Percentiles rank a stretch among this genome's conserved stretches.
Conservation (phyloP, 2,113 vertebrate genomes). For the Aviceda subcristata region DNA sequence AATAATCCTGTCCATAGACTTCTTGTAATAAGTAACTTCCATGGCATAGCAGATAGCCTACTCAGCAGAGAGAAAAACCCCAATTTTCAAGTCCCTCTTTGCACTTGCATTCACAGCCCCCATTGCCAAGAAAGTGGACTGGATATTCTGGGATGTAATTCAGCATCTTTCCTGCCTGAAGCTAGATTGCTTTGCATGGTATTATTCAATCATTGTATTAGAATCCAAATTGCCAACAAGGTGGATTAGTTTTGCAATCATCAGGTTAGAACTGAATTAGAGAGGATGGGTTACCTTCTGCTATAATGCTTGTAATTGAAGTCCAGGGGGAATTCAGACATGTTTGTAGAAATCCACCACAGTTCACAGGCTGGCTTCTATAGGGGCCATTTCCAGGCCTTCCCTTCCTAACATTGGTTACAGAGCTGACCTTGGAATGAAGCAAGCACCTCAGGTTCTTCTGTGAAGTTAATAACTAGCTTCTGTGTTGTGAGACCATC, state of each 20-base stretch:
- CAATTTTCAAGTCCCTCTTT: neutral
- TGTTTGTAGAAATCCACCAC: slow-evolving; percentile 7
- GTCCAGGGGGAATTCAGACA: neutral
- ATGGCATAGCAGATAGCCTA: neutral
- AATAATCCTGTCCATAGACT: neutral
- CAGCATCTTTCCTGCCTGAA: slow-evolving; percentile 14
- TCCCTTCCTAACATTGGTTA: fast-evolving
- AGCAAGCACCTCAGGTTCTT: slow-evolving; percentile 8
- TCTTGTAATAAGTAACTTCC: neutral
- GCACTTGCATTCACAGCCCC: neutral
- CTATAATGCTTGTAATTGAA: neutral
- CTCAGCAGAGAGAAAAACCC: neutral
- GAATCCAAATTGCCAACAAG: slow-evolving; percentile 23
- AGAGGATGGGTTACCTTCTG: neutral
- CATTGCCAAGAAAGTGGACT: neutral
- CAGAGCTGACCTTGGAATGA: neutral
- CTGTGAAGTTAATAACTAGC: neutral
- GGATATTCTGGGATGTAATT: neutral
- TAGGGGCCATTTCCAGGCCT: neutral
- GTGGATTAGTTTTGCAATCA: slow-evolving; percentile 10
- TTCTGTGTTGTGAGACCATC: neutral
- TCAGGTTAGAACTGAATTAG: slow-evolving; percentile 21
- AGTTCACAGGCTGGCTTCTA: neutral
- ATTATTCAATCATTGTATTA: slow-evolving; percentile 50
- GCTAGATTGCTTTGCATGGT: slow-evolving; percentile 52